Evolutionary conservation across 2,797 vertebrate genomes (phyloP).

Genomic region (Phoebastria nigripes): DNA sequence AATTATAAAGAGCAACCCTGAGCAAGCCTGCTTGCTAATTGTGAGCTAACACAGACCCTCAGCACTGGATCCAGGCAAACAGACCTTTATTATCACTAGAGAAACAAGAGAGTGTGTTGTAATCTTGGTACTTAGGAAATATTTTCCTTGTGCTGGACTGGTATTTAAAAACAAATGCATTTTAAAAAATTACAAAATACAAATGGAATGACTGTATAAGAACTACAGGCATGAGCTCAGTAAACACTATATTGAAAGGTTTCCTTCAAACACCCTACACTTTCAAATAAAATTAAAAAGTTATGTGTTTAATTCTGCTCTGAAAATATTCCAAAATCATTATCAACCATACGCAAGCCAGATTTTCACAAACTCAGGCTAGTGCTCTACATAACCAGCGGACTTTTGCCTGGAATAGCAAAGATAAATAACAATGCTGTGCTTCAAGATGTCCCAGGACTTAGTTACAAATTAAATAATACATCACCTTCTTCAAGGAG

Average conservation of each 20-base stretch:
- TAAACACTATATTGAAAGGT: background rate
- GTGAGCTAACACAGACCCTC: background rate
- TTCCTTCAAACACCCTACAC: background rate
- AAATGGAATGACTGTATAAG: background rate
- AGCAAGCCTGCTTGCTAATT: background rate
- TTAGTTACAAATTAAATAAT: slow-evolving; percentile 65
- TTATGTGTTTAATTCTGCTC: slow-evolving; percentile 26
- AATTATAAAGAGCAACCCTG: background rate
- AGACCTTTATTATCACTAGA: background rate
- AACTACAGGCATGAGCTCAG: background rate
- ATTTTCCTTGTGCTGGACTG: background rate
- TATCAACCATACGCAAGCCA: background rate
- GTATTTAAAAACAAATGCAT: background rate
- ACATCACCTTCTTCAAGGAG: slow-evolving; percentile 55
- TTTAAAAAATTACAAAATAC: background rate
- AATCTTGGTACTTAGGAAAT: background rate
- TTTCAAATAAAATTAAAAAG: background rate
- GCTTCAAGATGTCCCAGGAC: slow-evolving; percentile 27
- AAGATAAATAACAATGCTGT: slow-evolving; percentile 30
- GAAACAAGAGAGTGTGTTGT: background rate
- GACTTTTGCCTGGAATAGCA: slow-evolving; percentile 12
- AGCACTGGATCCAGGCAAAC: background rate
- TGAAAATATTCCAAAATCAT: slow-evolving; percentile 47
- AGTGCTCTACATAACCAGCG: background rate
- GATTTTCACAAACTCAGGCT: background rate